Conservation (phyloP, 2,888 invertebrate species). For the Aethes cnicana region DNA sequence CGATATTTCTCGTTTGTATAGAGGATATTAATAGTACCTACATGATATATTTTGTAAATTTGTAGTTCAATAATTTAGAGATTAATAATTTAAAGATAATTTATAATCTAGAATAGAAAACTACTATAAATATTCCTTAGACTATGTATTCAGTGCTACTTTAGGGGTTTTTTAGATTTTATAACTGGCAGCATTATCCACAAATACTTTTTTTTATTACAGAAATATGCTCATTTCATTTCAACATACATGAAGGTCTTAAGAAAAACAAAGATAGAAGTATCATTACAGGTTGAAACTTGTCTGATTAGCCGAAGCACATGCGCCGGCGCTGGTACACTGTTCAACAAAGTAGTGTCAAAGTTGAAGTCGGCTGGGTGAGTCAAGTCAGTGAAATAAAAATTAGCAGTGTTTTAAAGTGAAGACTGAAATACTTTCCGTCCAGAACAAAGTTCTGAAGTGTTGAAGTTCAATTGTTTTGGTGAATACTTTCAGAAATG, state of each 20-base stretch:
- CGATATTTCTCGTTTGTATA: no score
- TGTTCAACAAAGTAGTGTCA: constrained; percentile 5
- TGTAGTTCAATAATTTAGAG: no score
- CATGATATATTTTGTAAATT: no score
- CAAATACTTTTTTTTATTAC: constrained; percentile 3
- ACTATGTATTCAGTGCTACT: no score
- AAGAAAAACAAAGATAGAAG: constrained; percentile 21
- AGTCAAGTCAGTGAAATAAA: background rate
- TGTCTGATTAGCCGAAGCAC: constrained; percentile 11
- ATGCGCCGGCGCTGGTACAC: constrained; percentile 16
- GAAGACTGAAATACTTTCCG: background rate
- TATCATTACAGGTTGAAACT: constrained; percentile 21
- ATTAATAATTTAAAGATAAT: no score
- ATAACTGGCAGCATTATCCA: constrained; percentile 4
- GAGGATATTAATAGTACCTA: no score
- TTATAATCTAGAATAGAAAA: no score
- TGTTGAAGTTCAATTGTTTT: background rate
- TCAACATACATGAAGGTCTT: background rate
- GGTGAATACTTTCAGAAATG: background rate
- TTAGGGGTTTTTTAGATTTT: background rate
- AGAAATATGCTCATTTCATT: background rate
- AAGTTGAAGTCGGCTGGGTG: background rate
- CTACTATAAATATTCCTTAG: no score
- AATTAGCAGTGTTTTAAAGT: background rate
- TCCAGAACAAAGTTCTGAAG: background rate